Conservation (phyloP, 2,113 vertebrate genomes). For the Panthera tigris region DNA sequence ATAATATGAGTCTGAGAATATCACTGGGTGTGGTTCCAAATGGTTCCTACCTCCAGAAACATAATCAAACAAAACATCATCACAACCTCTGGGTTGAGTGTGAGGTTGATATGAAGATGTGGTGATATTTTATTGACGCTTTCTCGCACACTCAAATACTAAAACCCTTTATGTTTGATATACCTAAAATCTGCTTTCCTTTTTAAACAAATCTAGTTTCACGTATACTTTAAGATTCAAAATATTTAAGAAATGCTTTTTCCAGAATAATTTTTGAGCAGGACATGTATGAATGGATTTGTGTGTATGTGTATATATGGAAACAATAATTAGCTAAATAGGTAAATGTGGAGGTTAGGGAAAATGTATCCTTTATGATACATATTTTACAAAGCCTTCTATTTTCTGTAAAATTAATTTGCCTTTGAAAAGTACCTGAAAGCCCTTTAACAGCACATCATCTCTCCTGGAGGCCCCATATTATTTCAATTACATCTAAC, state of each 20-base stretch:
- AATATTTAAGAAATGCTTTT: not conserved
- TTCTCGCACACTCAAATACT: not conserved
- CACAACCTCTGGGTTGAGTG: not conserved
- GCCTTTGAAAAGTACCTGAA: not conserved
- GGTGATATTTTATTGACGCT: not conserved
- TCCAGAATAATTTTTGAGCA: not conserved
- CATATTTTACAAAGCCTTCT: not conserved
- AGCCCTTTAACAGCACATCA: not conserved
- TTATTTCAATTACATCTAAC: slow-evolving; percentile 54
- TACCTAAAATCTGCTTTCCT: not conserved
- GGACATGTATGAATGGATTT: not conserved
- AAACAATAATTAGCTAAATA: slow-evolving; percentile 38
- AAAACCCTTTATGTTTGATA: not conserved
- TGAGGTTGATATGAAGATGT: not conserved
- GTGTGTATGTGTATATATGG: not conserved
- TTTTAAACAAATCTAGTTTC: not conserved
- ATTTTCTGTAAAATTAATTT: slow-evolving; percentile 18
- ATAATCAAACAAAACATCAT: not conserved
- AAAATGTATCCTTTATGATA: not conserved
- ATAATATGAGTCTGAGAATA: not conserved
- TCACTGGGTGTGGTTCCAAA: not conserved
- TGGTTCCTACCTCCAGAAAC: not conserved
- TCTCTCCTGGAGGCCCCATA: not conserved
- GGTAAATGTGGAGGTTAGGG: not conserved
- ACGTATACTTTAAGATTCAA: not conserved